These are phyloP conservation scores for Leuciscus idus DNA, from an alignment of 2,113 vertebrate genomes.

Conservation along the genomic window DNA sequence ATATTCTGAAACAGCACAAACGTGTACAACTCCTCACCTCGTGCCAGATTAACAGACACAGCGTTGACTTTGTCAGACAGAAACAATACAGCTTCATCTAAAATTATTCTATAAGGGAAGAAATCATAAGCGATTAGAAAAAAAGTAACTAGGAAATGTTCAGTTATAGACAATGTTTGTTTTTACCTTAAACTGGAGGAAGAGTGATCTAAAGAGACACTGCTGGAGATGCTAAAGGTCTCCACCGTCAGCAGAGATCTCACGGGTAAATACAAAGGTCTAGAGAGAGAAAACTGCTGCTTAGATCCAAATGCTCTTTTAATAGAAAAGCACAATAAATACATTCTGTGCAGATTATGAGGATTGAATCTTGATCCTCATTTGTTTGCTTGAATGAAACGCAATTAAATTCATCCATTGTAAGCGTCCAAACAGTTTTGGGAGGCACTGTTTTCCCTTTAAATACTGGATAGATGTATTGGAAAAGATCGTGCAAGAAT, in stretches of 20 bases:
- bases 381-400: neutral
- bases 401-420: neutral
- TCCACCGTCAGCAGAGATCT: slow-evolving; percentile 91
- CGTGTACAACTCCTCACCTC: slow-evolving; percentile 76
- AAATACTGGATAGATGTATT: neutral
- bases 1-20: neutral
- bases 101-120: slow-evolving; percentile 85
- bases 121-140: neutral
- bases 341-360: neutral
- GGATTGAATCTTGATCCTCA: neutral
- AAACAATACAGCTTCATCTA: slow-evolving; percentile 94
- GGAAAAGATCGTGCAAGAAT: neutral
- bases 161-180: neutral
- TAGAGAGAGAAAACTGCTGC: slow-evolving; percentile 61
- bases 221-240: slow-evolving; percentile 97
- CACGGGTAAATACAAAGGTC: slow-evolving; percentile 90
- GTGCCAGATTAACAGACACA: slow-evolving; percentile 85
- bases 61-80: slow-evolving; percentile 93
- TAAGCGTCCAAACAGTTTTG: neutral
- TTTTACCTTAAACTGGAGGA: slow-evolving; percentile 91
- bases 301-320: neutral
- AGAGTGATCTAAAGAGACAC: slow-evolving; percentile 89
- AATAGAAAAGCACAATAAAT: neutral
- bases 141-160: neutral
- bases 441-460: neutral